phyloP scores from a whole-genome alignment of 2,113 vertebrate genomes.

The Rhea pennata region DNA sequence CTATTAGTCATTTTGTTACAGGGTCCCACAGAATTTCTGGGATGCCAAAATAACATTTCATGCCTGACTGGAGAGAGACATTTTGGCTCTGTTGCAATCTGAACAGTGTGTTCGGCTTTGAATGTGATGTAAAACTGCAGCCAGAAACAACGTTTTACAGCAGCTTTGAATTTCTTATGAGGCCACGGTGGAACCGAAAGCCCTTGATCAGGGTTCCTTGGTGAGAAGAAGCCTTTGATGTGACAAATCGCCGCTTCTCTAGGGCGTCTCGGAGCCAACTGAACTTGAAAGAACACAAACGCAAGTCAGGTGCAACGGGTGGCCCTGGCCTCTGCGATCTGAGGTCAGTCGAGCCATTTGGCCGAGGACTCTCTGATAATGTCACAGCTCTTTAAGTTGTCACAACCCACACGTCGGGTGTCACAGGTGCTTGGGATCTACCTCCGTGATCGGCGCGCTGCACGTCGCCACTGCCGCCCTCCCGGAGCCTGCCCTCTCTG shows the following conservation, averaged over 20 bases:
- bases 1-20: background rate
- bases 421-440: no score
- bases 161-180: fast-evolving
- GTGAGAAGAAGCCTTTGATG: background rate
- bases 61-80: fast-evolving
- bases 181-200: fast-evolving
- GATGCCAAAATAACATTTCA: background rate
- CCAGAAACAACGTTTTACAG: background rate
- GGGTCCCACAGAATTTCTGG: background rate
- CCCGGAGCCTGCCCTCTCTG: background rate
- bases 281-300: background rate
- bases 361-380: background rate
- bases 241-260: background rate
- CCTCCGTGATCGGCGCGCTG: background rate
- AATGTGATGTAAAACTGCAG: background rate
- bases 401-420: background rate
- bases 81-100: fast-evolving
- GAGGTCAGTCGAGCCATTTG: no score
- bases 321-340: background rate
- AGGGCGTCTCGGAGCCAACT: background rate
- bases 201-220: background rate
- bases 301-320: background rate
- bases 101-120: background rate
- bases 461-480: background rate
- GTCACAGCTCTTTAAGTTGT: background rate